These are phyloP conservation scores for Oreotrochilus melanogaster DNA, from an alignment of 2,113 vertebrate species.

Conservation along the genomic window DNA sequence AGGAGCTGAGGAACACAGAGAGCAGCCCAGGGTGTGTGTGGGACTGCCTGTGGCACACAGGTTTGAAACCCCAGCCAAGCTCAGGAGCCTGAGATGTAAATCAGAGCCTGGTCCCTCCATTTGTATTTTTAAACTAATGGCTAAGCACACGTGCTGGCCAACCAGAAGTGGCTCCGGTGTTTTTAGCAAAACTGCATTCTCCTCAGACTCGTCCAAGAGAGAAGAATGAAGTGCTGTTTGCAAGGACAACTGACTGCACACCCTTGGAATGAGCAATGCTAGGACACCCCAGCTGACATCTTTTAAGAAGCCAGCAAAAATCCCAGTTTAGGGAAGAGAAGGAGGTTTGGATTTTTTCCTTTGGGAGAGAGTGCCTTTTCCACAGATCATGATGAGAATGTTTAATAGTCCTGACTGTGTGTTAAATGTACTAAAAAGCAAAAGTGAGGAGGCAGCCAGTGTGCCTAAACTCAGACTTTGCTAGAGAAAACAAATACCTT, in stretches of 20 bases:
- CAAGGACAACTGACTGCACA: not conserved
- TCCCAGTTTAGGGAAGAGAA: not conserved
- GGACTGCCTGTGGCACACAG: not conserved
- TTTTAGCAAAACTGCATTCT: not conserved
- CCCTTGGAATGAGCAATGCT: not conserved
- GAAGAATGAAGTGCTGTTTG: not conserved
- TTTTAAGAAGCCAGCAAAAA: slow-evolving; percentile 5
- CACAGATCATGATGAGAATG: not conserved
- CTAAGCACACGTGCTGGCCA: not conserved
- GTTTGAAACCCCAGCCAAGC: not conserved
- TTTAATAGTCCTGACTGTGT: not conserved
- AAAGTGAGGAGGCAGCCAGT: not conserved
- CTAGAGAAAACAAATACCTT: not conserved
- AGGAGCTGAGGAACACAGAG: not conserved
- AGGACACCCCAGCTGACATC: not conserved
- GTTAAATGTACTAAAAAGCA: not conserved
- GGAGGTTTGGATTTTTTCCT: not conserved
- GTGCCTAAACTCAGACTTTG: not conserved
- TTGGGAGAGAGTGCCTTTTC: not conserved
- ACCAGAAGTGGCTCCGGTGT: not conserved
- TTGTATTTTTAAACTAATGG: accelerated
- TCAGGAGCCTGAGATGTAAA: accelerated
- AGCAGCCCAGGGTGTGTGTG: accelerated
- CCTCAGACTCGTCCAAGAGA: not conserved
- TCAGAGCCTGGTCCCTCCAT: not conserved